Percentiles rank a stretch among this genome's conserved stretches.
These are phyloP conservation scores for Chelonia mydas DNA, from an alignment of 2,797 vertebrate genomes.

Conservation along the genomic window DNA sequence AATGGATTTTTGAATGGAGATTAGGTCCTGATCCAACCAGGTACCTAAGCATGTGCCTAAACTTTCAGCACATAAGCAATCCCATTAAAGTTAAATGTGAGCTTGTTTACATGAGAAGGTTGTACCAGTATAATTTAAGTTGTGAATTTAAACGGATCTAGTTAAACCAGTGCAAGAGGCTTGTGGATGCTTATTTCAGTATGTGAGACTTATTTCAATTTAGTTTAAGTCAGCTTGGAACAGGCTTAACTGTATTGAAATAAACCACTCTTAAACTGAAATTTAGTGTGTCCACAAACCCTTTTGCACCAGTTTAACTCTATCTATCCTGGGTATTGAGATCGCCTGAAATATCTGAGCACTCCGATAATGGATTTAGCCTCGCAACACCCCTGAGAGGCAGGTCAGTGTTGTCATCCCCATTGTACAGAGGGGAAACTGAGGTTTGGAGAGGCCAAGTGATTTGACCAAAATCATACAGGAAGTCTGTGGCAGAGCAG, in stretches of 20 bases:
- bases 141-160: background rate
- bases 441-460: background rate
- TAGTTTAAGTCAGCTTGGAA: background rate
- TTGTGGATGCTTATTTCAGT: background rate
- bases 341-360: background rate
- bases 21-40: background rate
- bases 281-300: background rate
- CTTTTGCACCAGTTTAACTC: background rate
- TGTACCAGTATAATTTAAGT: background rate
- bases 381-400: background rate
- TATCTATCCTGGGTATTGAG: background rate
- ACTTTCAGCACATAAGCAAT: background rate
- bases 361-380: background rate
- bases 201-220: background rate
- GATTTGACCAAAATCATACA: fast-evolving
- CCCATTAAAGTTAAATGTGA: background rate
- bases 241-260: background rate
- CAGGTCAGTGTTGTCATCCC: background rate
- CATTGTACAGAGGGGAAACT: fast-evolving
- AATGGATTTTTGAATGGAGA: background rate
- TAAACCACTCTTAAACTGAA: background rate
- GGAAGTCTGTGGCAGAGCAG: background rate
- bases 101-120: background rate
- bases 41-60: background rate
- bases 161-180: background rate